These are phyloP conservation scores for Pseudolycoriella hygida DNA, from an alignment of 2,888 invertebrate species.

Conservation along the genomic window DNA sequence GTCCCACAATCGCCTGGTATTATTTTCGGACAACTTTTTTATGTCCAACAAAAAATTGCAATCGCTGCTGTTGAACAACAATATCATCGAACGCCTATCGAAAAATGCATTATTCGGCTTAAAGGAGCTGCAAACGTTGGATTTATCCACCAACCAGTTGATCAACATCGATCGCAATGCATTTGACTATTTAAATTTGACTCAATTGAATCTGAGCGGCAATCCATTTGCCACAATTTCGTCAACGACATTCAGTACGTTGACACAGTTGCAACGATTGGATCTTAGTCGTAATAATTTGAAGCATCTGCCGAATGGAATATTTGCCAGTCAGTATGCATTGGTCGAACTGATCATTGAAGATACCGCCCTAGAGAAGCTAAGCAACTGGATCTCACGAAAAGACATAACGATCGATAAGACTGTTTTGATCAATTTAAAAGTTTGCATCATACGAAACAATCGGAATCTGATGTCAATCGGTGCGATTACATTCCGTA, in stretches of 20 bases:
- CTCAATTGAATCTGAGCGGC: conserved; percentile 39
- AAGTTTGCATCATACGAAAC: conserved; percentile 39
- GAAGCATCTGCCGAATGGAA: conserved; percentile 35
- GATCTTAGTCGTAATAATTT: conserved; percentile 38
- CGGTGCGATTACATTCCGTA: conserved; percentile 42
- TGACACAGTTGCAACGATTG: conserved; percentile 33
- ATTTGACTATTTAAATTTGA: conserved; percentile 48
- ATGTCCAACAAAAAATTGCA: conserved; percentile 36
- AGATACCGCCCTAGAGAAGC: conserved; percentile 43
- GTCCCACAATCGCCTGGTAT: conserved; percentile 50
- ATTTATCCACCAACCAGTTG: conserved; percentile 45
- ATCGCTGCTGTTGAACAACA: conserved; percentile 27
- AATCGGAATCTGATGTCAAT: conserved; percentile 42
- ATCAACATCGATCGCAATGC: conserved; percentile 41
- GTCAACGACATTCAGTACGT: conserved; percentile 29
- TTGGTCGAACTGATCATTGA: conserved; percentile 43
- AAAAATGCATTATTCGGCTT: conserved; percentile 59
- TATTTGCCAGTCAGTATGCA: conserved; percentile 44
- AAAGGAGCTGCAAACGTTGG: conserved; percentile 44
- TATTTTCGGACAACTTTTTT: conserved; percentile 63
- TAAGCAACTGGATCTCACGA: conserved; percentile 32
- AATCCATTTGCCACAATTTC: conserved; percentile 33
- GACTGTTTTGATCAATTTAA: conserved; percentile 38
- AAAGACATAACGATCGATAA: conserved; percentile 32
- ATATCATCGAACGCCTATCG: conserved; percentile 50